phyloP scores from a whole-genome alignment of 2,797 vertebrate genomes.

The Cetoscarus ocellatus region DNA sequence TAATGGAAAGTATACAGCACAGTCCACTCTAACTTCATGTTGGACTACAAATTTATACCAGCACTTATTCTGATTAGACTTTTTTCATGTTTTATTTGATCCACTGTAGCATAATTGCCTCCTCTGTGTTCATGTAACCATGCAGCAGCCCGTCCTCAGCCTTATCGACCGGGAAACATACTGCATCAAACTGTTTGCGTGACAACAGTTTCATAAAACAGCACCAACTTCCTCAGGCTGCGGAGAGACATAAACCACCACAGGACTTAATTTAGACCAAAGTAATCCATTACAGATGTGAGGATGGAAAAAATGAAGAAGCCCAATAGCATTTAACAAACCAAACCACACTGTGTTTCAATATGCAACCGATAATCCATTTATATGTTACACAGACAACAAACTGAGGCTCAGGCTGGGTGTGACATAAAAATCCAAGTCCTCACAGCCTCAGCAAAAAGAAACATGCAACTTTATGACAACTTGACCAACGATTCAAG shows the following conservation, averaged over 20 bases:
- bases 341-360: background rate
- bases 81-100: conserved; percentile 3
- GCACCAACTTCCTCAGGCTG: conserved; percentile 39
- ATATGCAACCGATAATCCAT: conserved; percentile 4
- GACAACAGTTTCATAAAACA: conserved; percentile 40
- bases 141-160: conserved; percentile 38
- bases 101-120: background rate
- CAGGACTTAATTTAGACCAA: background rate
- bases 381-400: conserved; percentile 13
- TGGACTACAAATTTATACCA: background rate
- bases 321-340: background rate
- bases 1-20: background rate
- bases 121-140: conserved; percentile 36
- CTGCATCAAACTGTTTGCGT: conserved; percentile 38
- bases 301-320: background rate
- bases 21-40: too few relatives aligned
- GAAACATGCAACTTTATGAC: background rate
- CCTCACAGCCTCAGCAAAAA: background rate
- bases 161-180: conserved; percentile 5
- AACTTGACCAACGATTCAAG: background rate
- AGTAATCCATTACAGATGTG: background rate
- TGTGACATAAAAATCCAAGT: background rate
- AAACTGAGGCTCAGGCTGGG: background rate
- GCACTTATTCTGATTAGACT: background rate
- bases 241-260: background rate